These are phyloP conservation scores for Euclidia mi DNA, from an alignment of 2,888 invertebrate species.

Conservation along the genomic window DNA sequence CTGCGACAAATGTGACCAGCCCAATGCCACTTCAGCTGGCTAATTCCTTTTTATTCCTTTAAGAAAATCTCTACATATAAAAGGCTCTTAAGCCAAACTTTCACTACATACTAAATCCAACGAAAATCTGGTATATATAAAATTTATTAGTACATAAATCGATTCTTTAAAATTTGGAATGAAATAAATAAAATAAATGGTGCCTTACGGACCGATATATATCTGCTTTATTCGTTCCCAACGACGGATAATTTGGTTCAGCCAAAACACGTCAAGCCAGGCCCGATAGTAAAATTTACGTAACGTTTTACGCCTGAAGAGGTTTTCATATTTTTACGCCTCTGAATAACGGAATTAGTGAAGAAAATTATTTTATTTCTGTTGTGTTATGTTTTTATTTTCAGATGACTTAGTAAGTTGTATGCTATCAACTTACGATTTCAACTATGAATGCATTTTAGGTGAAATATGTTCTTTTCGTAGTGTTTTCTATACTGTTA, in stretches of 20 bases:
- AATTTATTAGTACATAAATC: constrained; percentile 6
- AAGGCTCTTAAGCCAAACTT: not conserved
- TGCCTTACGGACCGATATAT: constrained; percentile 31
- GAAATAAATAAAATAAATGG: constrained; percentile 48
- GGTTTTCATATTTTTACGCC: constrained; percentile 48
- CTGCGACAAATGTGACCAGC: no score
- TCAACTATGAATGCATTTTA: no score
- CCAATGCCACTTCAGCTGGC: no score
- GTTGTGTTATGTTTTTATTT: not conserved
- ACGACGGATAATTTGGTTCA: constrained; percentile 44
- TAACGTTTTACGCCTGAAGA: constrained; percentile 42
- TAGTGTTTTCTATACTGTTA: no score
- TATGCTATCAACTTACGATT: no score
- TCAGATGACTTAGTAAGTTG: no score
- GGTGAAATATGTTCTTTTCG: no score
- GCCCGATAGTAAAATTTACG: constrained; percentile 54
- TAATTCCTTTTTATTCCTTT: no score
- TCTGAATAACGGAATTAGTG: constrained; percentile 26
- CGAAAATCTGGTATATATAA: not conserved
- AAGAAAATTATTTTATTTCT: constrained; percentile 6
- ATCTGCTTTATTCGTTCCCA: constrained; percentile 34
- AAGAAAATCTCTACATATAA: no score
- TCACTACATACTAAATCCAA: not conserved
- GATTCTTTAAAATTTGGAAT: constrained; percentile 17
- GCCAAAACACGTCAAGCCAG: constrained; percentile 49